A percentile compares a stretch with the other conserved stretches of the same genome.
phyloP scores from a whole-genome alignment of 2,797 vertebrate species.

The Acanthornis magna region DNA sequence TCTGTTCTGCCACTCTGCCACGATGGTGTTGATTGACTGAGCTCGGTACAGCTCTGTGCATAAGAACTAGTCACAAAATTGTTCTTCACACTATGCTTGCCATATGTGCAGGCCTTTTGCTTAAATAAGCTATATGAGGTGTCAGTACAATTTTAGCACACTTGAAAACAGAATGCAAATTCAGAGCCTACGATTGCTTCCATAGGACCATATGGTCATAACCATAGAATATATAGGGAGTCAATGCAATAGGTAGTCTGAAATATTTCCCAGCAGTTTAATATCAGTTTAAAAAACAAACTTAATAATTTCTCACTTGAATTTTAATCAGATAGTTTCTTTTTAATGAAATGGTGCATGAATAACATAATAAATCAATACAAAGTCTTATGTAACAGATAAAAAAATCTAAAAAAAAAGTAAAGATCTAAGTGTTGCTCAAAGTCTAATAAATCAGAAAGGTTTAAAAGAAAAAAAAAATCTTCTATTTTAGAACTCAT shows the following conservation, averaged over 20 bases:
- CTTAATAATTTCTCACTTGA: neutral
- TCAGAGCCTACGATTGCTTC: neutral
- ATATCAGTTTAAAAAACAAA: neutral
- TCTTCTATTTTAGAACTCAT: neutral
- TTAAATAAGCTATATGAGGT: constrained; percentile 26
- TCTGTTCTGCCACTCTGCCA: neutral
- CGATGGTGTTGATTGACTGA: neutral
- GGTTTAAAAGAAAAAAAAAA: neutral
- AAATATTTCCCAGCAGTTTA: neutral
- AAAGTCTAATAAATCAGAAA: neutral
- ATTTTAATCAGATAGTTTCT: neutral
- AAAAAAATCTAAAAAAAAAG: neutral
- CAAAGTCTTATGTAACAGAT: neutral
- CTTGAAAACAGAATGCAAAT: constrained; percentile 33
- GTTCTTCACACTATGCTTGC: neutral
- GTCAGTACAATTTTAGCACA: constrained; percentile 26
- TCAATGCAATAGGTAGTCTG: neutral
- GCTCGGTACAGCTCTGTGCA: neutral
- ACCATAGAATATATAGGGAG: neutral
- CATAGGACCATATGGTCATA: neutral
- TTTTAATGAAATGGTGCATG: neutral
- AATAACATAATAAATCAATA: neutral
- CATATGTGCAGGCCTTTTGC: neutral
- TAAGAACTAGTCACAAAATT: neutral
- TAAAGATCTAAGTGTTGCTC: neutral